phyloP scores from a whole-genome alignment of 2,113 vertebrate species.

The Gracilinanus agilis region DNA sequence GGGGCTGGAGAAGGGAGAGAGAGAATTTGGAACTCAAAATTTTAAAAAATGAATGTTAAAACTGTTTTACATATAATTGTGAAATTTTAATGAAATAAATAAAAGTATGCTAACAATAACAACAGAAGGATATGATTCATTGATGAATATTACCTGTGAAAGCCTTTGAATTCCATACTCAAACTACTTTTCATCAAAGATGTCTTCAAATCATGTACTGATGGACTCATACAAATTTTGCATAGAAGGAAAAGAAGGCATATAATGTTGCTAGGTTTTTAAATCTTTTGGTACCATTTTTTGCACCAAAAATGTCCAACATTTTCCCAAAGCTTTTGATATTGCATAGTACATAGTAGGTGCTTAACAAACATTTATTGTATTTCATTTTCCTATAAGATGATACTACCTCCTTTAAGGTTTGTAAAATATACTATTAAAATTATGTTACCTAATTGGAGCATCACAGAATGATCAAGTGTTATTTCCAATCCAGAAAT shows the following conservation, averaged over 20 bases:
- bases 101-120: too few relatives aligned
- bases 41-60: too few relatives aligned
- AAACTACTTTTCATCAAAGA: slow-evolving; percentile 33
- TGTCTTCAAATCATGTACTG: too few relatives aligned
- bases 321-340: background rate
- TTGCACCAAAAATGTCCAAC: background rate
- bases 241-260: background rate
- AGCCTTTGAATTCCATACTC: background rate
- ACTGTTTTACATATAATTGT: too few relatives aligned
- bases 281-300: background rate
- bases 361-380: background rate
- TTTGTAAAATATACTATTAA: background rate
- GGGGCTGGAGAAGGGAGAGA: background rate
- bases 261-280: background rate
- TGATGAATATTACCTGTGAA: too few relatives aligned
- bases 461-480: background rate
- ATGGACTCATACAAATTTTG: too few relatives aligned
- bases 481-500: background rate
- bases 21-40: too few relatives aligned
- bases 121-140: too few relatives aligned
- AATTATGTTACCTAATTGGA: background rate
- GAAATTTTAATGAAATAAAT: too few relatives aligned
- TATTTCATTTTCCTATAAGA: background rate
- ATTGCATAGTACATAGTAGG: background rate
- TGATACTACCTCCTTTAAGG: background rate